Base-by-base conservation (phyloP, 2,888 invertebrate genomes). In the Chouioia cunea region DNA sequence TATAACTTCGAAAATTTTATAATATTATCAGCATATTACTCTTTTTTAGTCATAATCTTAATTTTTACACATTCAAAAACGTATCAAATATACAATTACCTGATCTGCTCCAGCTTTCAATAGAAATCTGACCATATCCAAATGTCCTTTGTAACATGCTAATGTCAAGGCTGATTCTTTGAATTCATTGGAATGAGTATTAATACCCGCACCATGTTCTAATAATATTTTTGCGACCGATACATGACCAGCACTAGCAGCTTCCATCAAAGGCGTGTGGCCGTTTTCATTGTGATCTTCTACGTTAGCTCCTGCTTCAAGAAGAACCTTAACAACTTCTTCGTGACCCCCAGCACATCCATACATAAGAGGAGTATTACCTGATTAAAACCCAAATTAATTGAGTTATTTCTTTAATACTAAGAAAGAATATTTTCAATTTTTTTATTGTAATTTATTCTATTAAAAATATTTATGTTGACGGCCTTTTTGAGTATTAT, bases 201-300 rank as follows among this genome's bases (percentile, higher is more conserved):
- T 99, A 83, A 99, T 98, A 78, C 97, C 97, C 75, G 98, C 98
- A 74, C 98, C 98, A 86, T 96, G 93, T 78, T 95, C 93, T 65
- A 98, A 88, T 62, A 98, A 90, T 82, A 97, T 92, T 88, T 94
- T 94, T 0, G 97, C 97, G 15, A 97, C 94, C 83, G 92, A 93
- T 74, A 96, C 96, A 87, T 97, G 96, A 0, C 97, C 97, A 43
- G 97, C 96, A 72, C 95, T 96, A 52, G 97, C 97, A 50, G 99
- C 98, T 89, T 99, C 99, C 98, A 99, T 99, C 77, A 99, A 90
- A 56, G 99, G 98, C 72, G 98, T 99, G 88, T 99, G 99, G 4
- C 99, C 99, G 87, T 98, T 99, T 88, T 98, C 98, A 88, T 99
- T 99, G 88, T 99, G 97, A 87, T 97, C 97, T 87, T 98, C 97